Evolutionary conservation across 2,797 vertebrate species (phyloP).

Genomic region (Austrolebias charrua): DNA sequence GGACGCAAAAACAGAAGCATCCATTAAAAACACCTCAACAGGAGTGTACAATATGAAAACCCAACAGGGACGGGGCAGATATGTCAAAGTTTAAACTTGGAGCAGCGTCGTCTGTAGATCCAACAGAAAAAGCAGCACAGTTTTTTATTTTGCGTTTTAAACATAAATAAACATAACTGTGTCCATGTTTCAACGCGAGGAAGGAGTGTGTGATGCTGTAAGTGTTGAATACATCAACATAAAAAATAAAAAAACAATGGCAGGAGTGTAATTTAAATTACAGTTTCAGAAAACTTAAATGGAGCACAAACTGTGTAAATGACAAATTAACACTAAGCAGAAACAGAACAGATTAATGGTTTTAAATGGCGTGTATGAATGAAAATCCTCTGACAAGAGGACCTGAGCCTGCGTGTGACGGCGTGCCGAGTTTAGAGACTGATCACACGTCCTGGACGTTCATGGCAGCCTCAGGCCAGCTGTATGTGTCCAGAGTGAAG

Average conservation of each 20-base stretch:
- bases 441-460: constrained; percentile 86
- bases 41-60: constrained; percentile 34
- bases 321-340: neutral
- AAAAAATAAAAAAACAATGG: neutral
- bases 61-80: neutral
- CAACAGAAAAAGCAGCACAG: constrained; percentile 44
- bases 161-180: constrained; percentile 18
- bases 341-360: neutral
- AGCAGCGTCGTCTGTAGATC: constrained; percentile 37
- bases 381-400: constrained; percentile 11
- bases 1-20: neutral
- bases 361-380: constrained; percentile 15
- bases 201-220: constrained; percentile 5
- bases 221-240: neutral
- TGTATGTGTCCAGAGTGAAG: constrained; percentile 88
- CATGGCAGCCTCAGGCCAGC: constrained; percentile 91
- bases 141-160: neutral
- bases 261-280: neutral
- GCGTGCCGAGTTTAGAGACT: neutral
- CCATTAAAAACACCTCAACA: neutral
- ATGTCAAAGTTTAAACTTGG: constrained; percentile 4
- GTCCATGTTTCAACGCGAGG: constrained; percentile 5
- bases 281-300: neutral
- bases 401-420: neutral
- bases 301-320: too few relatives aligned